phyloP scores from a whole-genome alignment of 2,888 invertebrate species.

The Microctonus hyperodae region DNA sequence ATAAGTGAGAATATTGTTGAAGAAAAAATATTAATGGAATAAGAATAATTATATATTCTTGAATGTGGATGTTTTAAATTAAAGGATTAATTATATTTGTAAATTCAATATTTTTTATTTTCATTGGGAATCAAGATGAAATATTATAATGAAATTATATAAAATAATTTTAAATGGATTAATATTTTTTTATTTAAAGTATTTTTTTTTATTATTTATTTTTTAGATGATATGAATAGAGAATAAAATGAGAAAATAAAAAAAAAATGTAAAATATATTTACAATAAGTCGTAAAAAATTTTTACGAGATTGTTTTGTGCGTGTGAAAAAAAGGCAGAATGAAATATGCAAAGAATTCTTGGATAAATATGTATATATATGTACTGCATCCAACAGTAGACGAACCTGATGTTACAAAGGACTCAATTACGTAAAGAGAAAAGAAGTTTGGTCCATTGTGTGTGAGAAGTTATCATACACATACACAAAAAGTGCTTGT shows the following conservation, averaged over 20 bases:
- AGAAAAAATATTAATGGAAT: not conserved
- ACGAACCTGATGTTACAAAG: slow-evolving; percentile 15
- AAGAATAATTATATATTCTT: not conserved
- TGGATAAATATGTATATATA: slow-evolving; percentile 4
- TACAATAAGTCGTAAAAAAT: not conserved
- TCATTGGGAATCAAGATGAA: too few relatives aligned
- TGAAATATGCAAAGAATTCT: slow-evolving; percentile 14
- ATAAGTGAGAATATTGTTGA: too few relatives aligned
- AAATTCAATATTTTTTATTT: not conserved
- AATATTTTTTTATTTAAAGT: too few relatives aligned
- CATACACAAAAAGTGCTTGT: not conserved
- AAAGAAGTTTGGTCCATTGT: slow-evolving; percentile 23
- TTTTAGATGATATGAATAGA: too few relatives aligned
- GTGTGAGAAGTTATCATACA: not conserved
- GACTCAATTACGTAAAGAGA: slow-evolving; percentile 29
- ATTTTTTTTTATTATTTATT: too few relatives aligned
- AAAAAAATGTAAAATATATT: not conserved
- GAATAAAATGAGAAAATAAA: not conserved
- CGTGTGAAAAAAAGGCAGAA: slow-evolving; percentile 3
- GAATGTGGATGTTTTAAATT: too few relatives aligned
- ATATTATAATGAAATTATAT: too few relatives aligned
- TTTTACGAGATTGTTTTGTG: not conserved
- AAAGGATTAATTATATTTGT: too few relatives aligned
- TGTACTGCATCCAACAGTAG: too few relatives aligned
- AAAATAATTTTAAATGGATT: too few relatives aligned